Conservation (phyloP, 1,140 invertebrate species). For the Saccostrea cuccullata region DNA sequence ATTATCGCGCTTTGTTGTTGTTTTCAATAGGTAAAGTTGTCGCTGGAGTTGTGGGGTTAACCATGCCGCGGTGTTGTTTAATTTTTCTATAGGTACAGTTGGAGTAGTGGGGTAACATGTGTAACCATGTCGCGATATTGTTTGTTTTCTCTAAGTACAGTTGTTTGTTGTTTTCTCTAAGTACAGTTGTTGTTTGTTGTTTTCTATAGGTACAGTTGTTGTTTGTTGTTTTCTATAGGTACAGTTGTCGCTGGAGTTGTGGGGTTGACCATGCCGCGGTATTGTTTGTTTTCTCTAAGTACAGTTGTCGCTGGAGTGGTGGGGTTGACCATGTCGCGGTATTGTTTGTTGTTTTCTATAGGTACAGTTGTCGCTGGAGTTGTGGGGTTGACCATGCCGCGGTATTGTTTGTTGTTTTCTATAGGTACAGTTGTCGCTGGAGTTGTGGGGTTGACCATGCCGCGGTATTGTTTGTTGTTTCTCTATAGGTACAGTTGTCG, state of each 20-base stretch:
- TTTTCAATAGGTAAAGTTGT: constrained; percentile 53
- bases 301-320: too few species aligned
- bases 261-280: constrained; percentile 67
- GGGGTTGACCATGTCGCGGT: too few species aligned
- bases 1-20: not conserved
- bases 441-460: too few species aligned
- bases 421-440: constrained; percentile 55
- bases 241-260: constrained; percentile 68
- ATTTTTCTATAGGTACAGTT: constrained; percentile 41
- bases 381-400: too few species aligned
- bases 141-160: not conserved
- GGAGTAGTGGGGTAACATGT: too few species aligned
- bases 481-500: constrained; percentile 53
- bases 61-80: too few species aligned
- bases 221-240: too few species aligned
- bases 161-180: too few species aligned
- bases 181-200: constrained; percentile 58
- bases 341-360: too few species aligned
- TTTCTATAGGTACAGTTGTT: too few species aligned
- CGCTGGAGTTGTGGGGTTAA: constrained; percentile 66
- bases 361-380: too few species aligned
- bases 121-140: too few species aligned
- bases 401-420: not conserved
- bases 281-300: constrained; percentile 69
- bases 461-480: not conserved